Evolutionary conservation across 2,113 vertebrate species (phyloP), one percentile per base, ranked within the genome.

Genomic region (Callocephalon fimbriatum): DNA sequence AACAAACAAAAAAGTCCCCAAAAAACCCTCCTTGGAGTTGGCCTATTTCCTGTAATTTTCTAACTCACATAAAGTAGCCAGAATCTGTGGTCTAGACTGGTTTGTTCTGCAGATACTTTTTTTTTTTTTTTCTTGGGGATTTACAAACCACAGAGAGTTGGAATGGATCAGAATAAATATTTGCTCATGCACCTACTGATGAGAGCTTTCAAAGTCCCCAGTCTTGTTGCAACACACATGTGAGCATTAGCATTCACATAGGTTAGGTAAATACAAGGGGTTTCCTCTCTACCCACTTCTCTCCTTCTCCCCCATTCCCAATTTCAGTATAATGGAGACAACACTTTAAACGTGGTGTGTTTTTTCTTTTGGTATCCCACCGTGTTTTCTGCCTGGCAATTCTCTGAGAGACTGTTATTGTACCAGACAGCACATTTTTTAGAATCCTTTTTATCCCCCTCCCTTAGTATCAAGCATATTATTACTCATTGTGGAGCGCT

Each of bases 121-220:
- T 95, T 38, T 38, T 38, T 38, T 38, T 77, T 91, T 90, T 86
- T 27, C 76, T 66, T 53, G 54, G 95, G 89, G 91, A 94, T 97
- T 98, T 97, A 93, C 71, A 97, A 97, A 97, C 90, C 95, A 86
- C 71, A 88, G 90, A 97, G 93, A 93, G 86, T 79, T 95, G 91
- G 82, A 96, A 92, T 80, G 62, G 61, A 96, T 97, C 86, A 97
- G 96, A 95, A 90, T 82, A 95, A 96, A 96, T 97, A 98, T 96
- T 96, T 95, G 90, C 58, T 74, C 40, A 22, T 88, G 88, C 83
- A 95, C 91, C 91, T 96, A 94, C 95, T 92, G 91, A 89, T 90
- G 71, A 90, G 82, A 93, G 48, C 77, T 94, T 96, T 93, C 91
- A 67, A 45, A 95, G 48, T 80, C 86, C 75, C 76, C 91, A 76